phyloP scores from a whole-genome alignment of 2,113 vertebrate species.

The Tichodroma muraria region DNA sequence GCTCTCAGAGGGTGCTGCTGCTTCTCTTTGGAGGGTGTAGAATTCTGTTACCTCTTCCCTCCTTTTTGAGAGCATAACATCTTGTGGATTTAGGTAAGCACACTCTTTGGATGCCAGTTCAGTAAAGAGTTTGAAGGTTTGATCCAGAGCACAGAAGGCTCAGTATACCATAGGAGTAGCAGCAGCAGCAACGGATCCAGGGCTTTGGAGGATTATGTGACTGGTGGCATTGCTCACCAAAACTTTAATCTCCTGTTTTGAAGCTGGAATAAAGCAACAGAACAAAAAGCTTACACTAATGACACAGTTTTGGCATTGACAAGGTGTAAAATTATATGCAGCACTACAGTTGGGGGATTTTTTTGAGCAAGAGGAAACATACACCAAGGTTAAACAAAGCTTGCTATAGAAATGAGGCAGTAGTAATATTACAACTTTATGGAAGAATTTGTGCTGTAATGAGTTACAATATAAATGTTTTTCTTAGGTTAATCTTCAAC shows the following conservation, averaged over 20 bases:
- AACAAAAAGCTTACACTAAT: neutral
- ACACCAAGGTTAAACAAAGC: neutral
- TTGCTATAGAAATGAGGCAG: neutral
- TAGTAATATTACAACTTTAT: neutral
- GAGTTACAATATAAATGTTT: neutral
- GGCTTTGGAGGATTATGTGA: neutral
- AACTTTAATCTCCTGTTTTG: slow-evolving; percentile 1
- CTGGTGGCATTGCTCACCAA: neutral
- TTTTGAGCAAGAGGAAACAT: neutral
- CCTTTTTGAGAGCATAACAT: neutral
- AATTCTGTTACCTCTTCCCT: neutral
- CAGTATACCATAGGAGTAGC: neutral
- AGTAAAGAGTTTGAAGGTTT: neutral
- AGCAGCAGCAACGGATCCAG: neutral
- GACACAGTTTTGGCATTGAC: neutral
- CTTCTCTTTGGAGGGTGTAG: neutral
- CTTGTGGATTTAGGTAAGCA: neutral
- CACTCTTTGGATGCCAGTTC: neutral
- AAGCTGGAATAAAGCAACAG: neutral
- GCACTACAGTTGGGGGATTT: neutral
- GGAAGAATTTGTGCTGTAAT: neutral
- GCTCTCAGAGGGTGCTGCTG: neutral
- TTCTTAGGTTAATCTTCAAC: neutral
- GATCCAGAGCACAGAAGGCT: neutral
- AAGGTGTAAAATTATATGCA: neutral